phyloP scores from a whole-genome alignment of 1,140 invertebrate genomes.

The Lordiphosa collinella region DNA sequence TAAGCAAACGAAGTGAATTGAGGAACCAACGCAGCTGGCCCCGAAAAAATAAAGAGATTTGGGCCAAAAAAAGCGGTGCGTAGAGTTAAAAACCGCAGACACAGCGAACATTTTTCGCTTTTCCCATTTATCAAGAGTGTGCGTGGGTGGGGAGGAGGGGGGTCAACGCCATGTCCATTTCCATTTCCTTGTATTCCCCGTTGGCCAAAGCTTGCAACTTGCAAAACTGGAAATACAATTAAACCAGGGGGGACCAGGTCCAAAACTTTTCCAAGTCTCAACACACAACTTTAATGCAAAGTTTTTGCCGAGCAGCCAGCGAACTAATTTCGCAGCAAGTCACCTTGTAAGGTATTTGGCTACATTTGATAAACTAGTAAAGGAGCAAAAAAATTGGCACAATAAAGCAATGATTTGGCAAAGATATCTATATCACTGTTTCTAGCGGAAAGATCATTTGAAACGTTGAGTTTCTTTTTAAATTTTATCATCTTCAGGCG shows the following conservation, averaged over 20 bases:
- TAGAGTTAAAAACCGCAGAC: slow-evolving; percentile 24
- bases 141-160: background rate
- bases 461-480: too few relatives aligned
- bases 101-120: slow-evolving; percentile 26
- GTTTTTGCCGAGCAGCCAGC: too few relatives aligned
- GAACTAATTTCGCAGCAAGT: too few relatives aligned
- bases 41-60: slow-evolving; percentile 19
- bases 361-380: too few relatives aligned
- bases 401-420: too few relatives aligned
- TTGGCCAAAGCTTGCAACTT: slow-evolving; percentile 8
- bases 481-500: too few relatives aligned
- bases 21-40: slow-evolving; percentile 16
- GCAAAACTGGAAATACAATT: slow-evolving; percentile 64
- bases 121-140: slow-evolving; percentile 50
- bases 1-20: slow-evolving; percentile 29
- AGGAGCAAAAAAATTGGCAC: too few relatives aligned
- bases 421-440: too few relatives aligned
- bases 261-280: background rate
- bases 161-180: slow-evolving; percentile 7
- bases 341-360: too few relatives aligned
- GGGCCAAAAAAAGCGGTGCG: slow-evolving; percentile 38
- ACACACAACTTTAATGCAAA: too few relatives aligned
- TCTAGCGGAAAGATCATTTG: too few relatives aligned
- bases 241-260: slow-evolving; percentile 48
- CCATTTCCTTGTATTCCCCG: slow-evolving; percentile 2